Conservation (phyloP, 1,140 invertebrate species). For the Drosophila ambigua region DNA sequence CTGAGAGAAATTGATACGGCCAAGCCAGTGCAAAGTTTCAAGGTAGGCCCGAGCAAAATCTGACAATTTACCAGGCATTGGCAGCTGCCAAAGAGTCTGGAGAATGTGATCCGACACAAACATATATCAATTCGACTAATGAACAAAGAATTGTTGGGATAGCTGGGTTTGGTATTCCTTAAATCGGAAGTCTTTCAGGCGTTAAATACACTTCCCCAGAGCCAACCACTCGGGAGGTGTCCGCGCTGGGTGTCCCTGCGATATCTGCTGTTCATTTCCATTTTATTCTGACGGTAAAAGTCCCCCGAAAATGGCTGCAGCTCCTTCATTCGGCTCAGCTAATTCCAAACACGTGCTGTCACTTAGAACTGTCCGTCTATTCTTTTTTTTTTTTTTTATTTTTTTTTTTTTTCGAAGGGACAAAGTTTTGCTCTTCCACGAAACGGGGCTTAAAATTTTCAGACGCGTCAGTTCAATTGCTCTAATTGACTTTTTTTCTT, state of each 20-base stretch:
- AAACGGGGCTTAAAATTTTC: conserved; percentile 36
- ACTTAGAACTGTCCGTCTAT: conserved; percentile 41
- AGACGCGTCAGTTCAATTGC: conserved; percentile 65
- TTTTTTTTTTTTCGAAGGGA: not conserved
- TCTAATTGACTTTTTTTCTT: conserved; percentile 70
- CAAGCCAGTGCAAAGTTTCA: conserved; percentile 18
- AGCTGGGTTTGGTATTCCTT: not conserved
- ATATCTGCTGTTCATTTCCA: conserved; percentile 19
- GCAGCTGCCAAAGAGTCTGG: conserved; percentile 1
- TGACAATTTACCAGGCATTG: conserved; percentile 2
- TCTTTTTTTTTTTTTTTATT: not conserved
- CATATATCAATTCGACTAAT: conserved; percentile 30
- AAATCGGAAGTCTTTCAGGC: not conserved
- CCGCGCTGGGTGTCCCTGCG: too few relatives aligned
- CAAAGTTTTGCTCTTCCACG: conserved; percentile 64
- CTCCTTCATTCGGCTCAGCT: conserved; percentile 39
- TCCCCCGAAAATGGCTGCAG: conserved; percentile 4
- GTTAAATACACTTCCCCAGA: conserved; percentile 12
- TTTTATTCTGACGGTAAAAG: conserved; percentile 7
- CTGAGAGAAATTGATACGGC: conserved; percentile 44
- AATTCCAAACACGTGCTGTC: conserved; percentile 61
- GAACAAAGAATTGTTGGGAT: conserved; percentile 24
- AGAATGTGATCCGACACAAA: conserved; percentile 26
- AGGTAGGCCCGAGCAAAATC: conserved; percentile 34
- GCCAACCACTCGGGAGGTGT: not conserved